Conservation (phyloP, 2,888 invertebrate species). For the Eudemis profundana region DNA sequence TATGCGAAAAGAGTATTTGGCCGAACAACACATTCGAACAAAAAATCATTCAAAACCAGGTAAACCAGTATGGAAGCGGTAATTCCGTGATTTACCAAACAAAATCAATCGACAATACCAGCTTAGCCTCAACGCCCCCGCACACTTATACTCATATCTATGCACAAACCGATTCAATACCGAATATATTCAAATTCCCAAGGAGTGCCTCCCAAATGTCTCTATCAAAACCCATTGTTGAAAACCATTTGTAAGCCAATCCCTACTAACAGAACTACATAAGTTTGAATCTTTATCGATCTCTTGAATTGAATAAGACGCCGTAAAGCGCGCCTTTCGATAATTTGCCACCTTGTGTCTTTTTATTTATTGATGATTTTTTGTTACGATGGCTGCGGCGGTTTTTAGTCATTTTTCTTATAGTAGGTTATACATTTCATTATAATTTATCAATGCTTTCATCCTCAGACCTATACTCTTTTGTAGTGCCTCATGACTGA, state of each 20-base stretch:
- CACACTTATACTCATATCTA: conserved; percentile 19
- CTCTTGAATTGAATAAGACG: conserved; percentile 9
- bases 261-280: conserved; percentile 23
- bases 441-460: no score
- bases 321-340: conserved; percentile 25
- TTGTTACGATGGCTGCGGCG: neutral
- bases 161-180: conserved; percentile 27
- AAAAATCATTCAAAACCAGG: no score
- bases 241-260: conserved; percentile 51
- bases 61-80: no score
- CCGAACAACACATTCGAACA: no score
- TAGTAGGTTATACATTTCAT: neutral
- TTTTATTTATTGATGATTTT: conserved; percentile 23
- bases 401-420: neutral
- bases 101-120: conserved; percentile 1
- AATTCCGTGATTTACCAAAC: neutral
- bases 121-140: conserved; percentile 21
- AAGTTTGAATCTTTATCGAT: conserved; percentile 30
- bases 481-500: no score
- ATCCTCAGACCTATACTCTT: no score
- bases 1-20: no score
- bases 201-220: conserved; percentile 59
- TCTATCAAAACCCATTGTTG: conserved; percentile 66
- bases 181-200: conserved; percentile 27
- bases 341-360: conserved; percentile 31